These are phyloP conservation scores for Drosophila peninsularis DNA, from an alignment of 2,888 invertebrate species.

Conservation along the genomic window DNA sequence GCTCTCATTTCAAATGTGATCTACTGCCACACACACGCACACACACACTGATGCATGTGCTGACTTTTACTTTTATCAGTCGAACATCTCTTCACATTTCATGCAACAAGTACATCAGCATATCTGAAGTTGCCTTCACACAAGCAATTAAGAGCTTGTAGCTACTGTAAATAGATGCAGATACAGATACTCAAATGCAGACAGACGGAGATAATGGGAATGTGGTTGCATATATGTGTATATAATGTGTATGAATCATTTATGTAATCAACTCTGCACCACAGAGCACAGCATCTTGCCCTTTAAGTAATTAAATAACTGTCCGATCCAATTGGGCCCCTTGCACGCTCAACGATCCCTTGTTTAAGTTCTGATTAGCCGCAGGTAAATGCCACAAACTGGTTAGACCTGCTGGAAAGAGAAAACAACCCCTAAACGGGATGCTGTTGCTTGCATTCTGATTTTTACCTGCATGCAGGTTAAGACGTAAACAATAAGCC, in stretches of 20 bases:
- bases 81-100: constrained; percentile 44
- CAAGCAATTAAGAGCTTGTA: constrained; percentile 58
- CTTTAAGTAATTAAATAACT: constrained; percentile 28
- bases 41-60: constrained; percentile 16
- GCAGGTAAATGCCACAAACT: constrained; percentile 42
- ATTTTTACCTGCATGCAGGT: constrained; percentile 68
- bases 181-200: constrained; percentile 13
- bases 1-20: constrained; percentile 53
- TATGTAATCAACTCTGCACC: constrained; percentile 27
- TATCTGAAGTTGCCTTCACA: constrained; percentile 46
- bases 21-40: constrained; percentile 43
- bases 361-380: constrained; percentile 31
- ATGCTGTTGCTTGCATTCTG: constrained; percentile 38
- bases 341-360: constrained; percentile 12
- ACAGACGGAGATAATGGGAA: constrained; percentile 7
- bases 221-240: neutral
- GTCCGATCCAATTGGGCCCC: constrained; percentile 58
- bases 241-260: constrained; percentile 13
- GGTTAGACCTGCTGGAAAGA: constrained; percentile 42
- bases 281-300: constrained; percentile 4
- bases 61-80: constrained; percentile 55
- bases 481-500: constrained; percentile 55
- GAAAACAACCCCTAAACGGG: constrained; percentile 60
- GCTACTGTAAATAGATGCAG: constrained; percentile 50
- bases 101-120: constrained; percentile 43